Percentiles rank a stretch among this genome's conserved stretches.
phyloP scores from a whole-genome alignment of 2,797 vertebrate species.

The Sebastes steindachneri region DNA sequence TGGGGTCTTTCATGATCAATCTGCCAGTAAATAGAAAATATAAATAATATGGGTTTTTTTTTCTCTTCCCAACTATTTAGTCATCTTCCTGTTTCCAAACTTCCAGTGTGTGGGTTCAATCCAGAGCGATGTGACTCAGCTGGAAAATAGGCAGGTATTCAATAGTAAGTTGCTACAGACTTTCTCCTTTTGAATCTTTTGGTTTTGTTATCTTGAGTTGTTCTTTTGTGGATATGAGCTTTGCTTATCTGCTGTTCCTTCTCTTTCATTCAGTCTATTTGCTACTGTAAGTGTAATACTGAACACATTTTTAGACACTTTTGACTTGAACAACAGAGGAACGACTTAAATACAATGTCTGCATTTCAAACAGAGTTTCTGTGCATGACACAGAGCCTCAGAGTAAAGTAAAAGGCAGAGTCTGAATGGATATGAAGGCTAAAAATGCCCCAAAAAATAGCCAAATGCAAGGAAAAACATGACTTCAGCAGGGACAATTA shows the following conservation, averaged over 20 bases:
- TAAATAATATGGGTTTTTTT: neutral
- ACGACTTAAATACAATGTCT: neutral
- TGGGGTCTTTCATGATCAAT: neutral
- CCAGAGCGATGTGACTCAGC: constrained; percentile 14
- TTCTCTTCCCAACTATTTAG: constrained; percentile 13
- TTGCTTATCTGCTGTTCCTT: constrained; percentile 5
- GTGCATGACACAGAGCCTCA: neutral
- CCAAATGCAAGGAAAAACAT: constrained; percentile 62
- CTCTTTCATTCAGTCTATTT: constrained; percentile 6
- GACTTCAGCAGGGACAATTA: constrained; percentile 68
- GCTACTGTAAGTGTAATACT: neutral
- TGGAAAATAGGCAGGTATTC: constrained; percentile 36
- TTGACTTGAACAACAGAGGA: neutral
- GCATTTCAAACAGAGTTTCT: constrained; percentile 9
- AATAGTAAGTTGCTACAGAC: neutral
- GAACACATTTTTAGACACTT: constrained; percentile 6
- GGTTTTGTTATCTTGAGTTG: constrained; percentile 1
- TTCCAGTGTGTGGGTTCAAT: constrained; percentile 15
- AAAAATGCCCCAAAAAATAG: constrained; percentile 51
- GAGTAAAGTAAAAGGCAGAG: neutral
- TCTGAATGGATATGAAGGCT: constrained; percentile 9
- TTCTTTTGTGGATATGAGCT: constrained; percentile 10
- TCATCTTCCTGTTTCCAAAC: constrained; percentile 30
- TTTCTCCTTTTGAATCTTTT: neutral
- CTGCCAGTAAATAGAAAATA: constrained; percentile 21